Percentiles rank a stretch among this genome's conserved stretches.
Evolutionary conservation across 92 coral and sea anemone genomes (phyloP).

Genomic region (Paramuricea clavata): DNA sequence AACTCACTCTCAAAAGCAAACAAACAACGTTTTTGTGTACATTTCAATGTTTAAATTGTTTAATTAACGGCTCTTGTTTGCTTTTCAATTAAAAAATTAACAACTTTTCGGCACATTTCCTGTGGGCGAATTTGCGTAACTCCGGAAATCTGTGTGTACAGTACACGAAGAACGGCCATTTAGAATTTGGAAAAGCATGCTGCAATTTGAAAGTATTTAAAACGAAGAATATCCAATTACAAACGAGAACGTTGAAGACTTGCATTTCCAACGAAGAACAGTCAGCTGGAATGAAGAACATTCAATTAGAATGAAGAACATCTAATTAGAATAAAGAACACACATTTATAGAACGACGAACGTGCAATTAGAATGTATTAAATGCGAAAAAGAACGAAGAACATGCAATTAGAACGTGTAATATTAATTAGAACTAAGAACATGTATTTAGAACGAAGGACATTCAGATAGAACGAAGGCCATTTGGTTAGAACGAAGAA

Average conservation of each 20-base stretch:
- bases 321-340: not conserved
- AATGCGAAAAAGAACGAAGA: not conserved
- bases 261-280: too few species aligned
- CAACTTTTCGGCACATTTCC: not conserved
- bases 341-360: not conserved
- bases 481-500: not conserved
- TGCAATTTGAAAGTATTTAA: too few species aligned
- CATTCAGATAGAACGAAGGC: not conserved
- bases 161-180: too few species aligned
- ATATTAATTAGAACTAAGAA: too few species aligned
- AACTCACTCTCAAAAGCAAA: constrained; percentile 1
- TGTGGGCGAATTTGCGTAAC: not conserved
- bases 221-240: too few species aligned
- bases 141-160: not conserved
- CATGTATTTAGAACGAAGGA: not conserved
- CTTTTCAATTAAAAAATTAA: constrained; percentile 24
- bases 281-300: not conserved
- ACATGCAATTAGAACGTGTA: not conserved
- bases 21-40: not conserved
- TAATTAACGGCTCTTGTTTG: constrained; percentile 11
- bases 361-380: not conserved
- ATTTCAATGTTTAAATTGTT: constrained; percentile 15
- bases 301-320: too few species aligned
- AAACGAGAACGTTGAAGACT: too few species aligned
- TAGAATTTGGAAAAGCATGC: not conserved